Percentiles rank a stretch among this genome's conserved stretches.
Evolutionary conservation across 2,797 vertebrate species (phyloP).

Genomic region (Nyctibius grandis): DNA sequence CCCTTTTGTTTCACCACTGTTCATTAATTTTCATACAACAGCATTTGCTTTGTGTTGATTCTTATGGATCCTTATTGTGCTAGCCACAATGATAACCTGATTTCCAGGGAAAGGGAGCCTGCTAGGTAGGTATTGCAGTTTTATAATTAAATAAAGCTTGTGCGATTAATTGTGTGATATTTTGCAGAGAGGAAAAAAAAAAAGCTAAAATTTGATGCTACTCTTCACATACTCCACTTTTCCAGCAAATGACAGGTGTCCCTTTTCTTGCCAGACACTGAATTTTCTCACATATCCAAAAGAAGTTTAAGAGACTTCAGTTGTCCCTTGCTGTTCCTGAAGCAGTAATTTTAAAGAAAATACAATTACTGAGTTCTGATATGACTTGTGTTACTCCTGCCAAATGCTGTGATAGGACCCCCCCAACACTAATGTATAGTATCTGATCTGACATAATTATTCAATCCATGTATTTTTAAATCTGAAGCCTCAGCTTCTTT

Average conservation of each 20-base stretch:
- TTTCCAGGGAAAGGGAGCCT: background rate
- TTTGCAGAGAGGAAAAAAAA: background rate
- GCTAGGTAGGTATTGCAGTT: background rate
- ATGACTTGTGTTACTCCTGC: background rate
- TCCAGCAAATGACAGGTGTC: background rate
- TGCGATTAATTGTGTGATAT: background rate
- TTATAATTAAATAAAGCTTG: conserved; percentile 14
- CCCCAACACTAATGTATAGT: background rate
- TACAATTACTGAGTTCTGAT: background rate
- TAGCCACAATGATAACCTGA: conserved; percentile 1
- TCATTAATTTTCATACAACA: conserved; percentile 8
- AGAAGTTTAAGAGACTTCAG: background rate
- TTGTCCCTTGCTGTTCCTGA: background rate
- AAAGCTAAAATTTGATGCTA: background rate
- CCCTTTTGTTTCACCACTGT: background rate
- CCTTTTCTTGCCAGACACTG: background rate
- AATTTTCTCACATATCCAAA: background rate
- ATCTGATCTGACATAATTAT: background rate
- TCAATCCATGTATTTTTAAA: background rate
- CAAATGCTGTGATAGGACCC: background rate
- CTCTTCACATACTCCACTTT: background rate
- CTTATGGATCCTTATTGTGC: background rate
- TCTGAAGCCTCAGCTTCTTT: background rate
- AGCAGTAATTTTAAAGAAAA: background rate
- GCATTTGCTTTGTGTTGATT: conserved; percentile 21